A percentile compares a stretch with the other conserved stretches of the same genome.
Conservation (phyloP, 2,888 invertebrate species). For the Yponomeuta sedellus region DNA sequence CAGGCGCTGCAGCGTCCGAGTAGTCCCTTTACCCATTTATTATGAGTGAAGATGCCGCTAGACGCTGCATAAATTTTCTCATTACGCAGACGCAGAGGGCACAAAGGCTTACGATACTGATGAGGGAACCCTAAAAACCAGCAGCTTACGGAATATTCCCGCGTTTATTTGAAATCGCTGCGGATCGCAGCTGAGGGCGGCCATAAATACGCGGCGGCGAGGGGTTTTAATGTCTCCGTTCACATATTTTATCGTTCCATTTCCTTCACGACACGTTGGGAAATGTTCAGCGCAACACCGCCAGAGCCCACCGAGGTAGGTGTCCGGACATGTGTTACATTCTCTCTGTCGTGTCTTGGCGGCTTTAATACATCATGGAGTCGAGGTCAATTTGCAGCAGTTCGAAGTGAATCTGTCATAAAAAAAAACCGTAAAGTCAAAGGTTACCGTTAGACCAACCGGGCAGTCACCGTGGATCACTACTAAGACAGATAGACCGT, state of each 20-base stretch:
- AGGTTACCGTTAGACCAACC: too few species aligned
- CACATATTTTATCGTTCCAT: conserved; percentile 14
- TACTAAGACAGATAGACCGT: too few species aligned
- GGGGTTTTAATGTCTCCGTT: conserved; percentile 6
- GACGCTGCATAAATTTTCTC: too few species aligned
- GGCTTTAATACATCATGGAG: not conserved
- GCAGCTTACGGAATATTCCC: not conserved
- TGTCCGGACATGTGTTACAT: not conserved
- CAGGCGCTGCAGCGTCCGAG: too few species aligned
- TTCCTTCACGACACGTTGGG: conserved; percentile 12
- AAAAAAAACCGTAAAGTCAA: too few species aligned
- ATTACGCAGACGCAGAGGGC: not conserved
- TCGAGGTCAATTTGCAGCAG: not conserved
- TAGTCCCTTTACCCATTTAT: too few species aligned
- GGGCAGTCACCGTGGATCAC: too few species aligned
- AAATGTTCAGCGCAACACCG: conserved; percentile 13
- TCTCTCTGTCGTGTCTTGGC: not conserved
- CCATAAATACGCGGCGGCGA: conserved; percentile 7
- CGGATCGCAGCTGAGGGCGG: conserved; percentile 7
- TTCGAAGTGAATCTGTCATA: too few species aligned
- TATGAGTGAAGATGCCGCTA: too few species aligned
- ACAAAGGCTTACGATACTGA: not conserved
- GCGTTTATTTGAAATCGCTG: conserved; percentile 1
- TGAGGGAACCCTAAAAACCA: not conserved
- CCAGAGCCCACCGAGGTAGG: not conserved